Evolutionary conservation across 2,797 vertebrate species (phyloP).

Genomic region (Trematomus bernacchii): DNA sequence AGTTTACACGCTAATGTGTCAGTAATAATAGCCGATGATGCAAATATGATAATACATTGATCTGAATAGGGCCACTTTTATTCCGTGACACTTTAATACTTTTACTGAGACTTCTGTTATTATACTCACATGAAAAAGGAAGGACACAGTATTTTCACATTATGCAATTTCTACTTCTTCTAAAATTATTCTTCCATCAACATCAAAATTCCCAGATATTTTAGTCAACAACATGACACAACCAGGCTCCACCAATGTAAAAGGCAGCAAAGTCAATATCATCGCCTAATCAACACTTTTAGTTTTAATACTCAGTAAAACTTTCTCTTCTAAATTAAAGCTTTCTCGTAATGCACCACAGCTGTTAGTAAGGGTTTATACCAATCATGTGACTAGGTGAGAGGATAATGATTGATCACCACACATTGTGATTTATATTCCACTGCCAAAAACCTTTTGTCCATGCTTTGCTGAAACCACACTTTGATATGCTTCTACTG

Average conservation of each 20-base stretch:
- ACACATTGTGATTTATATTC: slow-evolving; percentile 45
- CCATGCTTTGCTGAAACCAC: slow-evolving; percentile 3
- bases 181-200: too few relatives aligned
- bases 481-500: slow-evolving; percentile 4
- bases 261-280: background rate
- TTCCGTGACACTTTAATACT: too few relatives aligned
- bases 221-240: background rate
- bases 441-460: slow-evolving; percentile 23
- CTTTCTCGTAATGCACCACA: background rate
- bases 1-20: background rate
- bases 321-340: slow-evolving; percentile 1
- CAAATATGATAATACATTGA: background rate
- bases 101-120: too few relatives aligned
- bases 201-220: background rate
- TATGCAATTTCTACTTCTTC: too few relatives aligned
- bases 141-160: too few relatives aligned
- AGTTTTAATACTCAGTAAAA: background rate
- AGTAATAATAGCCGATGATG: background rate
- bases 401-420: slow-evolving; percentile 44
- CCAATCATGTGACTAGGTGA: slow-evolving; percentile 20
- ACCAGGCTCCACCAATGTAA: background rate
- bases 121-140: too few relatives aligned
- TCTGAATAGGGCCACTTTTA: too few relatives aligned
- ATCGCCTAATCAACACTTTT: background rate
- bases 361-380: slow-evolving; percentile 23